phyloP scores from a whole-genome alignment of 2,888 invertebrate species.

The Ephialtes manifestator region DNA sequence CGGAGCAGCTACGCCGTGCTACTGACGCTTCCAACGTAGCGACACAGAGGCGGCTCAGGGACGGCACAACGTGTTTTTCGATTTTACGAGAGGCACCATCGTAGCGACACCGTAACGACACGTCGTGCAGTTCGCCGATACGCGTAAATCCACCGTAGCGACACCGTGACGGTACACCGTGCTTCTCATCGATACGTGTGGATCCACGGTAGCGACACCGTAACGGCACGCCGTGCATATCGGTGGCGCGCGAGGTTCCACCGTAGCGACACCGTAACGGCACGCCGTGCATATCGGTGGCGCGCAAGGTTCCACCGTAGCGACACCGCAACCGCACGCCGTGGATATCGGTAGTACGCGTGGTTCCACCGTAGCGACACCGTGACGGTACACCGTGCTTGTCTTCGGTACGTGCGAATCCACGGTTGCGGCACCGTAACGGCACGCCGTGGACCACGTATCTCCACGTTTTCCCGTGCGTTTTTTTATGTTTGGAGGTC shows the following conservation, averaged over 20 bases:
- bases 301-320: too few species aligned
- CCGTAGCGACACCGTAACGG: background rate
- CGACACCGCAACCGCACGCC: background rate
- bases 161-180: background rate
- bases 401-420: too few species aligned
- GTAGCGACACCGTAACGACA: conserved; percentile 2
- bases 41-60: background rate
- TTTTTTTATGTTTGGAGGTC: too few species aligned
- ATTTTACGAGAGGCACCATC: background rate
- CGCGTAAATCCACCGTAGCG: conserved; percentile 3
- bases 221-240: background rate
- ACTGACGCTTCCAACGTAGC: background rate
- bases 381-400: background rate
- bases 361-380: too few species aligned
- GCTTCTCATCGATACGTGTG: background rate
- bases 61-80: conserved; percentile 6
- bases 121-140: background rate
- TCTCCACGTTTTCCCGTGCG: too few species aligned
- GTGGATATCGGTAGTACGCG: too few species aligned
- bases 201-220: background rate
- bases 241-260: background rate
- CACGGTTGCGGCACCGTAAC: too few species aligned
- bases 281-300: background rate
- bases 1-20: background rate
- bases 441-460: too few species aligned